These are phyloP conservation scores for Goniozus legneri DNA, from an alignment of 1,140 invertebrate genomes.

Conservation along the genomic window DNA sequence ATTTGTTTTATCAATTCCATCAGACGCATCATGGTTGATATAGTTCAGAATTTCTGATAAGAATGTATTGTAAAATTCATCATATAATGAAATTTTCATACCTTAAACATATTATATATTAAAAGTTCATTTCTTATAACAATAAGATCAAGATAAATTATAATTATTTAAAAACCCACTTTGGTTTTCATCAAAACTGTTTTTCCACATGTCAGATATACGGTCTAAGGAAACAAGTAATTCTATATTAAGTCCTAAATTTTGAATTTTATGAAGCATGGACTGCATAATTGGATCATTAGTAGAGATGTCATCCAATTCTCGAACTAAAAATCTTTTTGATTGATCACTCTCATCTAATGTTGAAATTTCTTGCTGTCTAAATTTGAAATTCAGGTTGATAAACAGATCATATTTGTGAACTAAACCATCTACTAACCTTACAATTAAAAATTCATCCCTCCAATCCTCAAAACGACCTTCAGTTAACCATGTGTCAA, in stretches of 20 bases:
- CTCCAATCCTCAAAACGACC: slow-evolving; percentile 55
- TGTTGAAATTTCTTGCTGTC: too few species aligned
- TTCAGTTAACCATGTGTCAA: slow-evolving; percentile 56
- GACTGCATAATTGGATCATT: slow-evolving; percentile 45
- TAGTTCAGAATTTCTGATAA: slow-evolving; percentile 38
- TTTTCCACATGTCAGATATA: slow-evolving; percentile 45
- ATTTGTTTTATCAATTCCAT: slow-evolving; percentile 19
- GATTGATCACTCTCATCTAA: slow-evolving; percentile 23
- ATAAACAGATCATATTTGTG: too few species aligned
- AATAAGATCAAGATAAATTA: neutral
- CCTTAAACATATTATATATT: slow-evolving; percentile 23
- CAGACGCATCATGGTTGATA: too few species aligned
- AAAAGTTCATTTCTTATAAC: neutral
- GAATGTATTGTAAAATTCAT: slow-evolving; percentile 38
- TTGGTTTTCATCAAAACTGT: slow-evolving; percentile 18
- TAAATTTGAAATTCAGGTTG: too few species aligned
- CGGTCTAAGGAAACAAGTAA: slow-evolving; percentile 45
- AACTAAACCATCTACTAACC: too few species aligned
- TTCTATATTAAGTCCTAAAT: slow-evolving; percentile 48
- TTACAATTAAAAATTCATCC: slow-evolving; percentile 56
- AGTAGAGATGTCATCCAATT: slow-evolving; percentile 26
- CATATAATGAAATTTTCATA: slow-evolving; percentile 31
- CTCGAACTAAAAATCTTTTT: slow-evolving; percentile 35
- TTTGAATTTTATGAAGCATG: slow-evolving; percentile 40
- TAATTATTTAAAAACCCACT: slow-evolving; percentile 11